Evolutionary conservation across 2,113 vertebrate species (phyloP).

Genomic region (Entelurus aequoreus): DNA sequence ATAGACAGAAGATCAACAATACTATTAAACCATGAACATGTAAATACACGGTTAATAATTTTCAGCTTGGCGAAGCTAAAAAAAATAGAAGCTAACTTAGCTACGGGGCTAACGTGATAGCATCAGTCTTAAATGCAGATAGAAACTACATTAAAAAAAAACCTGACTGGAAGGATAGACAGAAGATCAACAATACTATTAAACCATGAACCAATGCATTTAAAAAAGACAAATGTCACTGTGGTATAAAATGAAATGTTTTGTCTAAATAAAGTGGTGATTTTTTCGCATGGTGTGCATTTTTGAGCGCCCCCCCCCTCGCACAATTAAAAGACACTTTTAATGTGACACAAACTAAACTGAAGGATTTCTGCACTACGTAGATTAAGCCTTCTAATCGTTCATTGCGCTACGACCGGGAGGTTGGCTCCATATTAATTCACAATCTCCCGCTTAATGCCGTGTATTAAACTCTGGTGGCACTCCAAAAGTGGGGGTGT

Average conservation of each 20-base stretch:
- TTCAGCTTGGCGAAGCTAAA: too few relatives aligned
- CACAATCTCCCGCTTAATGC: conserved; percentile 70
- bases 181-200: too few relatives aligned
- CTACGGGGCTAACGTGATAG: too few relatives aligned
- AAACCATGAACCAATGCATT: too few relatives aligned
- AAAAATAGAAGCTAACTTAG: too few relatives aligned
- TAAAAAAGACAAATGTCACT: conserved; percentile 3
- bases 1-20: too few relatives aligned
- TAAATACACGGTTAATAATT: too few relatives aligned
- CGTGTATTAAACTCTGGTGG: conserved; percentile 73
- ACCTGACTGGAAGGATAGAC: too few relatives aligned
- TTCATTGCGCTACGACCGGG: conserved; percentile 74
- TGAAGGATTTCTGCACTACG: conserved; percentile 67
- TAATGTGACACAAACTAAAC: conserved; percentile 61
- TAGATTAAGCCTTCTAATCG: conserved; percentile 73
- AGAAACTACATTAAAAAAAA: too few relatives aligned
- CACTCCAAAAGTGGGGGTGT: conserved; percentile 63
- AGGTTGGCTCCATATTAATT: conserved; percentile 69
- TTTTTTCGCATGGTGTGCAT: conserved; percentile 32
- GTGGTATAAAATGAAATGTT: conserved; percentile 17
- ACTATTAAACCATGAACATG: too few relatives aligned
- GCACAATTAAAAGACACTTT: conserved; percentile 44
- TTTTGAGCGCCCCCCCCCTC: conserved; percentile 30
- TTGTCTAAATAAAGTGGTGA: conserved; percentile 15
- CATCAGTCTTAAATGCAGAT: too few relatives aligned